phyloP scores from a whole-genome alignment of 2,797 vertebrate species.

The Danionella dracula region DNA sequence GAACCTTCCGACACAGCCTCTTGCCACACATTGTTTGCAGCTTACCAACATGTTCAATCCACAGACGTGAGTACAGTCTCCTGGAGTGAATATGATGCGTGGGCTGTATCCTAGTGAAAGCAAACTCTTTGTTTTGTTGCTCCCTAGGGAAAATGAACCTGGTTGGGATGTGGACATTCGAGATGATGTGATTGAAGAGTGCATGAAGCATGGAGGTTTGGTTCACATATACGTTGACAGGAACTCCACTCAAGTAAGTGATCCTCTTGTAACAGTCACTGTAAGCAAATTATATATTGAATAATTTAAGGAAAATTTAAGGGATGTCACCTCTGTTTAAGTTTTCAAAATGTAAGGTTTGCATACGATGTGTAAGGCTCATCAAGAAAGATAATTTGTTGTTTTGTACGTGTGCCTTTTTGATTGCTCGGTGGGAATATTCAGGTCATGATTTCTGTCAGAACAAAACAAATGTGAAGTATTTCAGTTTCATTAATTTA shows the following conservation, averaged over 20 bases:
- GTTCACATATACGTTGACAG: constrained; percentile 98
- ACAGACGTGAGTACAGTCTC: constrained; percentile 79
- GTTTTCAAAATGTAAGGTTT: too few species aligned
- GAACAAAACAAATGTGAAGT: too few species aligned
- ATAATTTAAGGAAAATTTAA: too few species aligned
- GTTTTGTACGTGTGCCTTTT: too few species aligned
- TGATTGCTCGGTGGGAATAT: too few species aligned
- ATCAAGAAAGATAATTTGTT: too few species aligned
- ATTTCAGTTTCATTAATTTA: too few species aligned
- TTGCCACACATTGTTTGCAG: constrained; percentile 97
- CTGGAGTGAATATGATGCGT: neutral
- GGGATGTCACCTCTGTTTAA: too few species aligned
- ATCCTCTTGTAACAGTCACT: neutral
- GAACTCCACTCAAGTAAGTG: constrained; percentile 90
- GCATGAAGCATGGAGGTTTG: constrained; percentile 96
- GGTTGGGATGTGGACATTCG: constrained; percentile 93
- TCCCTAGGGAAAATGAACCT: constrained; percentile 68
- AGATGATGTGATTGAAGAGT: constrained; percentile 97
- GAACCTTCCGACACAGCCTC: constrained; percentile 83
- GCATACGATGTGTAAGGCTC: too few species aligned
- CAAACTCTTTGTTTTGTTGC: neutral
- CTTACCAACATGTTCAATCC: constrained; percentile 98
- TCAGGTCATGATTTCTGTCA: too few species aligned
- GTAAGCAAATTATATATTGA: too few species aligned
- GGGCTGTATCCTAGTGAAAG: too few species aligned